phyloP scores from a whole-genome alignment of 2,888 invertebrate species.

The Labia minor region DNA sequence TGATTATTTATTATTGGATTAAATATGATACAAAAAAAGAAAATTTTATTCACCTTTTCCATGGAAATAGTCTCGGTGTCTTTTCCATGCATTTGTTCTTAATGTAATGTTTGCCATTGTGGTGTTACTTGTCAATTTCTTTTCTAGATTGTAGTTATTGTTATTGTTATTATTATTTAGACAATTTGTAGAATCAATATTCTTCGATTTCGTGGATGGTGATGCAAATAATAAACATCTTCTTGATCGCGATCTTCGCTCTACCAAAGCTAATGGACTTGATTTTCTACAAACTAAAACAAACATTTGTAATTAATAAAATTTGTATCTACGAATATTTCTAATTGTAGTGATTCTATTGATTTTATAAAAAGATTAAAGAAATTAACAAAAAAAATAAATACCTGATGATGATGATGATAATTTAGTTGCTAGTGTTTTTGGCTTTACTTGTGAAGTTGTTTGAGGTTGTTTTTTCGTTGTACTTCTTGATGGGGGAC shows the following conservation, averaged over 20 bases:
- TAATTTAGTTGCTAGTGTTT: not conserved
- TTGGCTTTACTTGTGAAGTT: conserved; percentile 24
- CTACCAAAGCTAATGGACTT: conserved; percentile 30
- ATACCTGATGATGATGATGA: too few species aligned
- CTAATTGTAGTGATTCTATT: too few species aligned
- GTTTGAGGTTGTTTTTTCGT: conserved; percentile 13
- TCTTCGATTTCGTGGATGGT: conserved; percentile 25
- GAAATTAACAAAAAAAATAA: too few species aligned
- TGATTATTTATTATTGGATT: too few species aligned
- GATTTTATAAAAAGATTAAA: too few species aligned
- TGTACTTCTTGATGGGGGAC: conserved; percentile 31
- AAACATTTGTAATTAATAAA: too few species aligned
- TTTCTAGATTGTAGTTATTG: not conserved
- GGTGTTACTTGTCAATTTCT: not conserved
- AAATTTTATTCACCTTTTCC: not conserved
- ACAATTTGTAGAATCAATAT: too few species aligned
- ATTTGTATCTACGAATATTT: too few species aligned
- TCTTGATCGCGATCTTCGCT: conserved; percentile 32
- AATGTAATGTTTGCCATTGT: not conserved
- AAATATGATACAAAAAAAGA: too few species aligned
- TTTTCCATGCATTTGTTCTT: not conserved
- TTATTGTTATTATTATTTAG: not conserved
- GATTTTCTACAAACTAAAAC: conserved; percentile 19
- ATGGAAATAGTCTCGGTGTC: not conserved
- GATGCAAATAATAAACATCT: conserved; percentile 38